Evolutionary conservation across 2,113 vertebrate genomes (phyloP), one percentile per base, ranked within the genome.

Genomic region (Crotalus helleri): DNA sequence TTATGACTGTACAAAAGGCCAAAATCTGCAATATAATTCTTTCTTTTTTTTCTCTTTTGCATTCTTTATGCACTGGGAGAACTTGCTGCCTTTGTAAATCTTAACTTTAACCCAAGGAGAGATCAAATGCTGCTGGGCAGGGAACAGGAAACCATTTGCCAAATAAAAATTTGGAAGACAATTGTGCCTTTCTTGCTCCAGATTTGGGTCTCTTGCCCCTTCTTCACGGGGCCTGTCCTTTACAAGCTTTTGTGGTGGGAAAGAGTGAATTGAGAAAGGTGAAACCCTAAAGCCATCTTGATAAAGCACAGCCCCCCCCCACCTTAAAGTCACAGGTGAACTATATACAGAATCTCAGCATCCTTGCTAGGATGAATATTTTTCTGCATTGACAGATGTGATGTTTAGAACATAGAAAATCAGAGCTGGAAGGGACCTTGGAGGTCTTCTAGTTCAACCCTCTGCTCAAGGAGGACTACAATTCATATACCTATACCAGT

Each of bases 1-100:
- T 97, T 98, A 96, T 96, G 96, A 96, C 96, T 97, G 89, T 91
- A 95, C 4, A 95, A 94, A 97, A 97, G 81, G 87, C 58, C 92
- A 95, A 96, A 97, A 97, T 97, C 93, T 95, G 93, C 55, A 58
- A 94, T 94, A 95, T 96, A 96, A 97, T 96, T 95, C 26, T 94
- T n/a, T 23, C 19, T 44, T 8, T 23, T 46, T 11, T 57, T 24
- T 59, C n/a, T 74, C 89, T 96, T 96, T 94, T 64, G 94, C 94
- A 96, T 96, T 90, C 92, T 95, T 92, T 94, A 93, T 94, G 69
- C 0, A 0, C 17, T 0, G 0, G 17, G 85, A 94, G 59, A 44
- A 91, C 92, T 91, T 58, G 53, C 21, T 15, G 26, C 54, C 93
- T 89, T 93, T 94, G 46, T 93, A 90, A 87, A 96, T 92, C 58